A percentile compares a stretch with the other conserved stretches of the same genome.
These are phyloP conservation scores for Patella depressa DNA, from an alignment of 2,888 invertebrate species.

Conservation along the genomic window DNA sequence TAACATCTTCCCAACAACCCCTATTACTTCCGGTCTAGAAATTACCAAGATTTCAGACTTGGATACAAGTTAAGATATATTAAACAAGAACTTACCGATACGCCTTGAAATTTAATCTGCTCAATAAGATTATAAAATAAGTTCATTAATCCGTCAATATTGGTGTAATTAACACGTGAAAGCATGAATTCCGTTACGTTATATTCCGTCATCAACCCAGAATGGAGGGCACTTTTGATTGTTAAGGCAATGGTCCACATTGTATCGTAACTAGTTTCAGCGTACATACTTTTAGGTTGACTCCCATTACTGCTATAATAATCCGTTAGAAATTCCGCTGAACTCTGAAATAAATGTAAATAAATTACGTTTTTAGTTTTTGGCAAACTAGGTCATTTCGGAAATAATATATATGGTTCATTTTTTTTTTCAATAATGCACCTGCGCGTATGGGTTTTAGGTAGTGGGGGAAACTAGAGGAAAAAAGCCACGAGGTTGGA, in stretches of 20 bases:
- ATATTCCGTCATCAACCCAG: constrained; percentile 12
- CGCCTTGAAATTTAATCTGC: constrained; percentile 83
- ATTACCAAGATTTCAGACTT: too few relatives aligned
- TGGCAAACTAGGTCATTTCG: too few relatives aligned
- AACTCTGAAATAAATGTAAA: constrained; percentile 74
- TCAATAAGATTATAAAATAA: constrained; percentile 82
- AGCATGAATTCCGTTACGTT: constrained; percentile 29
- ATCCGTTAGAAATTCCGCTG: constrained; percentile 77
- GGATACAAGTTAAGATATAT: too few relatives aligned
- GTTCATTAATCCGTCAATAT: constrained; percentile 76
- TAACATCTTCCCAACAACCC: too few relatives aligned
- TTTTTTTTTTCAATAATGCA: too few relatives aligned
- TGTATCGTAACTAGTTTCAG: constrained; percentile 89
- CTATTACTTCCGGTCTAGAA: too few relatives aligned
- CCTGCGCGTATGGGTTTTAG: too few relatives aligned
- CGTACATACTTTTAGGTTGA: constrained; percentile 74
- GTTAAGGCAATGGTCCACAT: constrained; percentile 91
- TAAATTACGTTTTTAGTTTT: too few relatives aligned
- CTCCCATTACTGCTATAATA: constrained; percentile 72
- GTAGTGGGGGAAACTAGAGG: too few relatives aligned
- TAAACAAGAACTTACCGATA: constrained; percentile 80
- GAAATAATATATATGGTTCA: too few relatives aligned
- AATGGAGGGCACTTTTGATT: constrained; percentile 75
- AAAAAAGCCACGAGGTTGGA: too few relatives aligned
- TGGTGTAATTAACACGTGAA: constrained; percentile 34